Percentiles rank a stretch among this genome's conserved stretches.
Evolutionary conservation across 2,113 vertebrate species (phyloP).

Genomic region (Daphoenositta chrysoptera): DNA sequence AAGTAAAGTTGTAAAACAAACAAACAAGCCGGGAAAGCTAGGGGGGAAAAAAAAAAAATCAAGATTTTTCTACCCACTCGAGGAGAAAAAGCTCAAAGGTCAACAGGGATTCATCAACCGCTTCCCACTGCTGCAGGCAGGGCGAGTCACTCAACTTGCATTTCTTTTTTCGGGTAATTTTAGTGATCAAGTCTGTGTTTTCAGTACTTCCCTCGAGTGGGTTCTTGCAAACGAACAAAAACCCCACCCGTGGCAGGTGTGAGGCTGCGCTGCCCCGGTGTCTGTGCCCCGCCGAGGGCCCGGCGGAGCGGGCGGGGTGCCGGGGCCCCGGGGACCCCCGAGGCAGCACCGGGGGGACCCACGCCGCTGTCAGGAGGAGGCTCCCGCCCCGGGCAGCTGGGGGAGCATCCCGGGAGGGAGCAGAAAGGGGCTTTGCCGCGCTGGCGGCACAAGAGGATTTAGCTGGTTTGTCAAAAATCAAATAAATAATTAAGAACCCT

Average conservation of each 20-base stretch:
- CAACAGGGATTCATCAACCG: background rate
- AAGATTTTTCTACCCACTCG: background rate
- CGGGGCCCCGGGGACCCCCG: background rate
- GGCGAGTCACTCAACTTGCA: background rate
- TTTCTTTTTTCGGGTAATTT: background rate
- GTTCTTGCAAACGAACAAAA: background rate
- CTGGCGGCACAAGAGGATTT: background rate
- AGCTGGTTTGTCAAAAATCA: background rate
- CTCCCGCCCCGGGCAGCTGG: background rate
- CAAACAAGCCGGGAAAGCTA: background rate
- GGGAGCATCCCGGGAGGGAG: background rate
- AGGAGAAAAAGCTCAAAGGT: background rate
- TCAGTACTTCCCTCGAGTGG: background rate
- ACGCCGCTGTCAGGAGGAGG: accelerated
- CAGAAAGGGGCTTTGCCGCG: background rate
- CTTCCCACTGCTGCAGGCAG: background rate
- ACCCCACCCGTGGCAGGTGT: accelerated
- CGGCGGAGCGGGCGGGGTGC: background rate
- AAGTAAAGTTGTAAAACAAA: background rate
- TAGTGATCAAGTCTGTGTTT: background rate
- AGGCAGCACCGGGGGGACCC: background rate
- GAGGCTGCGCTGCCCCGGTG: background rate
- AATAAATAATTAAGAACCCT: background rate
- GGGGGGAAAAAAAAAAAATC: background rate
- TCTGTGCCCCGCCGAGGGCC: background rate